Percentiles rank a stretch among this genome's conserved stretches.
Evolutionary conservation across 1,140 invertebrate species (phyloP).

Genomic region (Chelonus insularis): DNA sequence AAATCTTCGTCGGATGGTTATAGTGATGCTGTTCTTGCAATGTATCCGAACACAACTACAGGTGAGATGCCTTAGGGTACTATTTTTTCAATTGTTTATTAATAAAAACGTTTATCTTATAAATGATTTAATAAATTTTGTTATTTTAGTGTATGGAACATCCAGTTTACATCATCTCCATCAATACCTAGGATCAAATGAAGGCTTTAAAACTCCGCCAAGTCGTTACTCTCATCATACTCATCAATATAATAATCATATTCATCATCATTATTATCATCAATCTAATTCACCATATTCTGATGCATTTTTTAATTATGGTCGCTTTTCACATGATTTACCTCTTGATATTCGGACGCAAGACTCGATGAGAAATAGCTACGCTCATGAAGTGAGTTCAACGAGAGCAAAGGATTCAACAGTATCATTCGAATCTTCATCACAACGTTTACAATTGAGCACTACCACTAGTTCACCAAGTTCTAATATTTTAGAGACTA

Average conservation of each 20-base stretch:
- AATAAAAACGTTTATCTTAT: too few relatives aligned
- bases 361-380: conserved; percentile 34
- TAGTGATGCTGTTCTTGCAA: conserved; percentile 44
- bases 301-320: conserved; percentile 53
- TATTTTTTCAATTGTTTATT: too few relatives aligned
- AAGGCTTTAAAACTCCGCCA: conserved; percentile 47
- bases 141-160: conserved; percentile 46
- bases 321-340: conserved; percentile 48
- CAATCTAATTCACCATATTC: conserved; percentile 40
- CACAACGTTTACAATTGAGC: conserved; percentile 38
- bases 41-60: conserved; percentile 46
- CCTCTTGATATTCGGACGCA: conserved; percentile 43
- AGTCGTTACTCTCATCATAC: conserved; percentile 48
- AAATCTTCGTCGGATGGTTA: conserved; percentile 39
- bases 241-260: conserved; percentile 43
- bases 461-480: conserved; percentile 32
- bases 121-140: neutral
- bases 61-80: conserved; percentile 28
- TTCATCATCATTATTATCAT: conserved; percentile 39
- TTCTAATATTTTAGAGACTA: conserved; percentile 39
- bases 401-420: conserved; percentile 34
- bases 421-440: conserved; percentile 36
- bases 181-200: conserved; percentile 53
- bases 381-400: conserved; percentile 35
- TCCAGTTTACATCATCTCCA: conserved; percentile 53